Base-by-base conservation (phyloP, 2,113 vertebrate species). In the Sciurus niger region DNA sequence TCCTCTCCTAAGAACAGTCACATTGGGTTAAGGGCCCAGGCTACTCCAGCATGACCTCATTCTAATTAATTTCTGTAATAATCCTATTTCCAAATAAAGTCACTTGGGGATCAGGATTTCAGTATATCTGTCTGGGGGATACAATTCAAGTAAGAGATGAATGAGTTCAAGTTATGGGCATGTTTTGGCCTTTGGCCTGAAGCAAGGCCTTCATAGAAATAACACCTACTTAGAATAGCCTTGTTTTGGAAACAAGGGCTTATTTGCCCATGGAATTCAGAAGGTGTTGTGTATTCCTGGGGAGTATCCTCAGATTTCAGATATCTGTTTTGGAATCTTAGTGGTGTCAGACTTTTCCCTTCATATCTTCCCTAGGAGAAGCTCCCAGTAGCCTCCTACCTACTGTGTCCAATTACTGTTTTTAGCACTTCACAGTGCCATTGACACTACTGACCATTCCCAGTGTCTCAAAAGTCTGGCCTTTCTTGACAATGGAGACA, bases 231-330 rank as follows among this genome's bases (percentile, higher is more conserved):
- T 83, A 84, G 63, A 87, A 70, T 65, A 93, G 30, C 30, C 51
- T 74, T 83, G 32, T 83, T 87, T 95, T 89, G 84, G 34, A 82
- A 93, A 88, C 67, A 86, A 94, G 60, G 6, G 48, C 13, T 17
- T 67, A 89, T 94, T 93, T 97, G 14, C 10, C 34, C 72, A 70
- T 37, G 28, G 55, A 82, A 88, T 83, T 95, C 73, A 73, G 30
- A 89, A 96, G 16, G 1, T 65, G 83, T 96, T 63, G 60, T 9
- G 28, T 83, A 73, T 28, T 80, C 88, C 68, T 2, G 12, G 53
- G 48, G 22, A 53, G 77, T 74, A 14, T 14, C 48, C 43, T 78
- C 48, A 40, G 9, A 11, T 30, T 58, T 16, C 65, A 77, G 58
- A 90, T 90, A 77, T 82, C 24, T 90, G 34, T 24, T 83, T 92